Evolutionary conservation across 2,113 vertebrate genomes (phyloP).

Genomic region (Sialia sialis): DNA sequence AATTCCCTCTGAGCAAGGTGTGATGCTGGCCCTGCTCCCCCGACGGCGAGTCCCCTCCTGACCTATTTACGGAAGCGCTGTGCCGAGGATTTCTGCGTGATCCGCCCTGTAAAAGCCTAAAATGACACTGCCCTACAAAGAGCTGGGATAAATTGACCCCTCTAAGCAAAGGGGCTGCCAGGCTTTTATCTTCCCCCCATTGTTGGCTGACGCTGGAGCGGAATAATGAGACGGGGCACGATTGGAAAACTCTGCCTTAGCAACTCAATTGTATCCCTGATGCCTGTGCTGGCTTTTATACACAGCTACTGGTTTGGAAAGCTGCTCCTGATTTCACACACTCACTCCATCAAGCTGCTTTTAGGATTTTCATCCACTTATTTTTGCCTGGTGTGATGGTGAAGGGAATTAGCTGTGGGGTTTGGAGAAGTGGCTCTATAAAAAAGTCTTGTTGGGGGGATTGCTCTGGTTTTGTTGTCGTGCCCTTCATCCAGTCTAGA

Average conservation of each 20-base stretch:
- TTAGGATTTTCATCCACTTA: not conserved
- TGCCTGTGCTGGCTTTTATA: not conserved
- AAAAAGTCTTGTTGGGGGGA: not conserved
- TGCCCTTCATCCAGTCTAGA: not conserved
- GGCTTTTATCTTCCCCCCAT: constrained; percentile 46
- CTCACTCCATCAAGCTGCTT: not conserved
- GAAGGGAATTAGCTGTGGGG: not conserved
- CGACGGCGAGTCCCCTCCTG: not conserved
- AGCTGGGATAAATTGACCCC: constrained; percentile 14
- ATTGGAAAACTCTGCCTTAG: constrained; percentile 41
- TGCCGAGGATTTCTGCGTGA: not conserved
- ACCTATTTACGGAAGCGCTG: not conserved
- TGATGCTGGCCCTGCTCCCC: not conserved
- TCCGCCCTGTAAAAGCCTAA: not conserved
- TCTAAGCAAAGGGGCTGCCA: constrained; percentile 15
- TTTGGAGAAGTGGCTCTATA: not conserved
- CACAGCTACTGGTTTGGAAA: not conserved
- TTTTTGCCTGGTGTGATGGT: accelerated
- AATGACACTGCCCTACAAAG: not conserved
- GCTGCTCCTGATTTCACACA: not conserved
- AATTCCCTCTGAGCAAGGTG: not conserved
- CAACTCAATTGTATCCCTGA: constrained; percentile 25
- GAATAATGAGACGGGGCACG: constrained; percentile 21
- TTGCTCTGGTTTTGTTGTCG: not conserved
- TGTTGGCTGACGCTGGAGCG: constrained; percentile 20